Base-by-base conservation (phyloP, 2,113 vertebrate species). In the Nycticebus coucang region DNA sequence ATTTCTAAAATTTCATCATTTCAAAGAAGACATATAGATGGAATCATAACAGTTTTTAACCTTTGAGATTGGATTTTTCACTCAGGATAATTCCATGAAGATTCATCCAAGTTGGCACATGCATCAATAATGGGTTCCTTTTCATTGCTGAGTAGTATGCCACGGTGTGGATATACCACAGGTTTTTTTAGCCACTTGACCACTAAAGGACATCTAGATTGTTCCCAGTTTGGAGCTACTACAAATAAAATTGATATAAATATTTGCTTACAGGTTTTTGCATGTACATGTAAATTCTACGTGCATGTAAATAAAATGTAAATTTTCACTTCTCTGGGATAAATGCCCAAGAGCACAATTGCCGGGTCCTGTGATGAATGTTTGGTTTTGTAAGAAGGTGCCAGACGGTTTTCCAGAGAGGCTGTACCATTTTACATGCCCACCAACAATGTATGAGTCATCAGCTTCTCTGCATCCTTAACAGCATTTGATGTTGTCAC, bases 311-410 rank as follows among this genome's bases (percentile, higher is more conserved):
- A 10, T 50, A 10, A 50, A 28, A 84, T 22, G 62, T 45, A 79
- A 41, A 77, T 41, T n/a, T 77, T 78, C 60, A 79, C 28, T 74
- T 90, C 66, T 75, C n/a, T 90, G 55, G 68, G 26, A 72, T 59
- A 55, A 87, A 68, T 62, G 79, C 24, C 41, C 80, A 45, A n/a
- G 74, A 33, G 19, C 9, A 18, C 18, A 68, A 53, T 41, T 79
- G 75, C 19, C 50, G 21, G 85, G 21, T 89, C 60, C 14, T 6
- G 22, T 12, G 85, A 5, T 2, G 7, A 50, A 17, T 1, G 60
- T 68, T 53, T 64, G 26, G 45, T 37, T 37, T 57, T 57, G 0
- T 13, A 81, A 94, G 53, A 89, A 75, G 30, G 8, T 26, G 30
- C 28, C 79, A 24, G 50, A 50, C 62, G 55, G n/a, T 66, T 68